Conservation (phyloP, 2,113 vertebrate genomes). For the Ancistrus triradiatus region DNA sequence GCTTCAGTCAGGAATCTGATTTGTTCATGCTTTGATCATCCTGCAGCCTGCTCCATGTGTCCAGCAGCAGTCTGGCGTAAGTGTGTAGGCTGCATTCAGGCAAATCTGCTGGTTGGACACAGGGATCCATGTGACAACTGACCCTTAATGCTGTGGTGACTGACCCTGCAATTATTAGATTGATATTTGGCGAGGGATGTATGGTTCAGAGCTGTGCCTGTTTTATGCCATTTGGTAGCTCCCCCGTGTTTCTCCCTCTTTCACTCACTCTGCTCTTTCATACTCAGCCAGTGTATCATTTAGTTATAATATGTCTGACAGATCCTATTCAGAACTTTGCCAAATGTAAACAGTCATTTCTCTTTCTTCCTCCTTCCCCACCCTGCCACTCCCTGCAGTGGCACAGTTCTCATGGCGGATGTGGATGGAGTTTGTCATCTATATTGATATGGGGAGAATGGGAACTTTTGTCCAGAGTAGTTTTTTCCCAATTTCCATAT, state of each 20-base stretch:
- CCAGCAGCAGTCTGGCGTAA: slow-evolving; percentile 31
- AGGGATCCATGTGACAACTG: slow-evolving; percentile 27
- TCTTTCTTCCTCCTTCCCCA: not conserved
- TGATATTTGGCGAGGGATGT: slow-evolving; percentile 47
- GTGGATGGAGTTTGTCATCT: slow-evolving; percentile 27
- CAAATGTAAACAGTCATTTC: slow-evolving; percentile 35
- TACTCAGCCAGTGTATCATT: slow-evolving; percentile 41
- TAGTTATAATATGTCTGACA: slow-evolving; percentile 42
- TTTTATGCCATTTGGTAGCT: slow-evolving; percentile 5
- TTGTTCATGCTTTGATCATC: not conserved
- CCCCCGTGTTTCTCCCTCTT: slow-evolving; percentile 19
- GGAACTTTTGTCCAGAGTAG: slow-evolving; percentile 5
- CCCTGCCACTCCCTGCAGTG: slow-evolving; percentile 21
- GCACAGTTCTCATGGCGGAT: slow-evolving; percentile 5
- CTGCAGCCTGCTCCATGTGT: not conserved
- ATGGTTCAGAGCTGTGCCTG: slow-evolving; percentile 25
- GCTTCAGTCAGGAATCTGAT: not conserved
- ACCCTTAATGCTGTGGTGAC: slow-evolving; percentile 37
- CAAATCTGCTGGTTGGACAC: slow-evolving; percentile 8
- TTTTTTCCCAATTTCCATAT: not conserved
- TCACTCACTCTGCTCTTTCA: slow-evolving; percentile 35
- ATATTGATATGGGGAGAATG: slow-evolving; percentile 27
- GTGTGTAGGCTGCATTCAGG: slow-evolving; percentile 38
- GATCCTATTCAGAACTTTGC: slow-evolving; percentile 33
- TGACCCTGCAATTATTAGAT: slow-evolving; percentile 47